Evolutionary conservation across 2,113 vertebrate genomes (phyloP).

Genomic region (Hypocryptadius cinnamomeus): DNA sequence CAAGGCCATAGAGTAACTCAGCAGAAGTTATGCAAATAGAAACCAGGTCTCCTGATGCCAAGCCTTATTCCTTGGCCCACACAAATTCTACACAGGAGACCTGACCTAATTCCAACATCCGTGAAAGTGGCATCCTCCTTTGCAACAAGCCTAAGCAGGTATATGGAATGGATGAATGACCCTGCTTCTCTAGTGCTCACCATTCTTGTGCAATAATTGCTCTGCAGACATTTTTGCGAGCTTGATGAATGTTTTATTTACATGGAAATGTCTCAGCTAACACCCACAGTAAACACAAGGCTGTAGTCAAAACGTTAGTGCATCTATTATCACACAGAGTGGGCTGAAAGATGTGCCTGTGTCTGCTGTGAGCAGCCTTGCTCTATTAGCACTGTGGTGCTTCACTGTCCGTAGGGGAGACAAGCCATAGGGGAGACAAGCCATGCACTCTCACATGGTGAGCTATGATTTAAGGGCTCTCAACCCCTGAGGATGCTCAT

Average conservation of each 20-base stretch:
- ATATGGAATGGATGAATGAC: neutral
- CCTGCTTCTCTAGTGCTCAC: neutral
- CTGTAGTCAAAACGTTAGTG: slow-evolving; percentile 46
- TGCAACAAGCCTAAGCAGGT: slow-evolving; percentile 18
- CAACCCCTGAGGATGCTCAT: neutral
- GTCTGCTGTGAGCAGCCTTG: neutral
- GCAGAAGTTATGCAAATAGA: slow-evolving; percentile 40
- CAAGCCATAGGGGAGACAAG: neutral
- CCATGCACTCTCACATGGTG: neutral
- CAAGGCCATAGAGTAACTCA: slow-evolving; percentile 34
- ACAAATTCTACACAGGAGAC: slow-evolving; percentile 9
- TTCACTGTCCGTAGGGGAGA: neutral
- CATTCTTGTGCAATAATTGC: slow-evolving; percentile 37
- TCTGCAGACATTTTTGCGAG: slow-evolving; percentile 17
- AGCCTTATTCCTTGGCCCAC: slow-evolving; percentile 32
- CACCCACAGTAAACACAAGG: slow-evolving; percentile 48
- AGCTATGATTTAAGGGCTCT: neutral
- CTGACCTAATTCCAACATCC: slow-evolving; percentile 21
- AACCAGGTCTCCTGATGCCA: slow-evolving; percentile 26
- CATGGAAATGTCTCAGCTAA: slow-evolving; percentile 49
- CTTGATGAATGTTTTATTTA: slow-evolving; percentile 54
- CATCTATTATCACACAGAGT: slow-evolving; percentile 50
- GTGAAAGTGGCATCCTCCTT: neutral
- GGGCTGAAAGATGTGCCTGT: neutral
- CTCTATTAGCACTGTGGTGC: neutral